phyloP scores from a whole-genome alignment of 2,797 vertebrate genomes.

The Leptoclinus maculatus region DNA sequence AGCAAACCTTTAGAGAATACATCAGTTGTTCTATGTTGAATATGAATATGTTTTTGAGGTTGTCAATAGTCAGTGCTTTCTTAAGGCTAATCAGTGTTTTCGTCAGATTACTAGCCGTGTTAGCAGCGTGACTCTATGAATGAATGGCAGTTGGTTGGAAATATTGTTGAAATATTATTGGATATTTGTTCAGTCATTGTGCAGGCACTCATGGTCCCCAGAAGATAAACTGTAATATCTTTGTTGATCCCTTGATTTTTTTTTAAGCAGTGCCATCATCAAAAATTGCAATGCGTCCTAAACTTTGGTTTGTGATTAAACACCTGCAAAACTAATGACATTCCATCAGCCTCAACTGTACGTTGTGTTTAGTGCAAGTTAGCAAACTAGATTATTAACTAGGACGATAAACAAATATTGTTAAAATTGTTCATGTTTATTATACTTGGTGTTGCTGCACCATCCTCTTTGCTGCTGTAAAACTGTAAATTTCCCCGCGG shows the following conservation, averaged over 20 bases:
- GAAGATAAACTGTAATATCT: background rate
- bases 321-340: background rate
- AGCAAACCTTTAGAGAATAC: conserved; percentile 36
- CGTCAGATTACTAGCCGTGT: background rate
- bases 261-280: background rate
- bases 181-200: background rate
- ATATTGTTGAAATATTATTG: background rate
- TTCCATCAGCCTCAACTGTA: background rate
- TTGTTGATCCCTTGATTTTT: background rate
- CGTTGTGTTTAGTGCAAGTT: background rate
- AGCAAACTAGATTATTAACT: background rate
- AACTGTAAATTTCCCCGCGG: no score
- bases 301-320: background rate
- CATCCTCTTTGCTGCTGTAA: no score
- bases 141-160: background rate
- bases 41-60: background rate
- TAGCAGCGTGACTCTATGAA: background rate
- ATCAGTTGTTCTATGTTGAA: background rate
- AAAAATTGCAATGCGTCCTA: background rate
- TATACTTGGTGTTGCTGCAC: no score
- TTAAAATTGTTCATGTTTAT: background rate
- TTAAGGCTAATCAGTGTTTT: background rate
- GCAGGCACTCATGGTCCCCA: background rate
- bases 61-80: background rate
- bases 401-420: background rate